Evolutionary conservation across 1,140 invertebrate species (phyloP).

Genomic region (Sitodiplosis mosellana): DNA sequence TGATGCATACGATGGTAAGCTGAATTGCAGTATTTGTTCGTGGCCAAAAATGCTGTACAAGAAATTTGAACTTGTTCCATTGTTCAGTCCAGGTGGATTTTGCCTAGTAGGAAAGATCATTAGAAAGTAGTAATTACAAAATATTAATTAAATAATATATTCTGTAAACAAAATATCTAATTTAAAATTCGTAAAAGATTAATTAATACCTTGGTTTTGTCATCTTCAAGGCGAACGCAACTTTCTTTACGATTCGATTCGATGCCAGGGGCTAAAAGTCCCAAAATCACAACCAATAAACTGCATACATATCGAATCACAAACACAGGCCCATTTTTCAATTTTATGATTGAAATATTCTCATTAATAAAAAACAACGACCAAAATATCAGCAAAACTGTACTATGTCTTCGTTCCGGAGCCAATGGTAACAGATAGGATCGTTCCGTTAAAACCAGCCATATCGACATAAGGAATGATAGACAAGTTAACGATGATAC

Average conservation of each 20-base stretch:
- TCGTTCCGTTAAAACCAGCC: too few relatives aligned
- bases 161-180: slow-evolving; percentile 35
- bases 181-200: not conserved
- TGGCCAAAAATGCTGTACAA: slow-evolving; percentile 87
- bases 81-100: slow-evolving; percentile 60
- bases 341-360: too few relatives aligned
- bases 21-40: slow-evolving; percentile 60
- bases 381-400: too few relatives aligned
- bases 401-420: too few relatives aligned
- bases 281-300: slow-evolving; percentile 63
- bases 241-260: too few relatives aligned
- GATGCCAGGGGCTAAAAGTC: slow-evolving; percentile 76
- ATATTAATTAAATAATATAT: slow-evolving; percentile 34
- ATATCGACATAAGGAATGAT: too few relatives aligned
- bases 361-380: too few relatives aligned
- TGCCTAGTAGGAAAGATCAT: slow-evolving; percentile 18
- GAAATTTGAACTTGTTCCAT: slow-evolving; percentile 55
- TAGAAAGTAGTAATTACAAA: not conserved
- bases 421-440: too few relatives aligned
- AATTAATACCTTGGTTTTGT: not conserved
- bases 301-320: slow-evolving; percentile 60
- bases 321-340: too few relatives aligned
- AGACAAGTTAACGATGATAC: too few relatives aligned
- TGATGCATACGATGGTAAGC: slow-evolving; percentile 64
- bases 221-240: too few relatives aligned